These are phyloP conservation scores for Dolichopus griseipennis DNA, from an alignment of 2,888 invertebrate genomes.

Conservation along the genomic window DNA sequence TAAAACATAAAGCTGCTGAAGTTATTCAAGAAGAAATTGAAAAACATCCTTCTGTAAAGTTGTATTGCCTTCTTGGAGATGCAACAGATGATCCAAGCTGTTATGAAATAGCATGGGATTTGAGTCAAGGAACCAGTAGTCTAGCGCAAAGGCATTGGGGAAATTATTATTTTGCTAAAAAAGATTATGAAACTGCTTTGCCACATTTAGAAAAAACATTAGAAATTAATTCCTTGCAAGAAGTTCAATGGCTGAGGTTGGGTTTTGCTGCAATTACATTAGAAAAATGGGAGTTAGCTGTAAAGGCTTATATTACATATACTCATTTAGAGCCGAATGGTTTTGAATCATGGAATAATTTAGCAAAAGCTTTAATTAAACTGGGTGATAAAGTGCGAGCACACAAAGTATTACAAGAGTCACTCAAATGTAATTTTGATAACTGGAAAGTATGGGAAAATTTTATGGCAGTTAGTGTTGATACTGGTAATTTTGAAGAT, in stretches of 20 bases:
- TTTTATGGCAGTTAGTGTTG: constrained; percentile 76
- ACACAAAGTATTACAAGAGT: constrained; percentile 75
- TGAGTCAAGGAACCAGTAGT: constrained; percentile 72
- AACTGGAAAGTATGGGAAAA: constrained; percentile 96
- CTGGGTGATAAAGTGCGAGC: constrained; percentile 78
- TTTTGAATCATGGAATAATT: constrained; percentile 97
- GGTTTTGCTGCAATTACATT: constrained; percentile 74
- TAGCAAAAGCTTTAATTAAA: constrained; percentile 87
- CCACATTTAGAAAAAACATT: constrained; percentile 73
- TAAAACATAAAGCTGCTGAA: constrained; percentile 85
- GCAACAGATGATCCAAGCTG: constrained; percentile 65
- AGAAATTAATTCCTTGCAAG: constrained; percentile 80
- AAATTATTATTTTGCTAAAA: constrained; percentile 61
- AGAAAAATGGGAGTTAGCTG: constrained; percentile 74
- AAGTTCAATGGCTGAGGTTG: constrained; percentile 73
- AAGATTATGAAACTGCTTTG: constrained; percentile 69
- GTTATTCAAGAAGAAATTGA: constrained; percentile 72
- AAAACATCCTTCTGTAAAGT: constrained; percentile 69
- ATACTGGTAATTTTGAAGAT: constrained; percentile 77
- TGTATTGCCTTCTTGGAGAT: constrained; percentile 90
- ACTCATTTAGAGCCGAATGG: constrained; percentile 78
- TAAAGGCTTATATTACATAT: constrained; percentile 76
- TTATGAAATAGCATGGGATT: constrained; percentile 86
- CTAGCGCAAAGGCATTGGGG: constrained; percentile 87
- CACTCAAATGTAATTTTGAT: constrained; percentile 83